Evolutionary conservation across 2,888 invertebrate species (phyloP), one percentile per base, ranked within the genome.

Genomic region (Bombyx huttoni): DNA sequence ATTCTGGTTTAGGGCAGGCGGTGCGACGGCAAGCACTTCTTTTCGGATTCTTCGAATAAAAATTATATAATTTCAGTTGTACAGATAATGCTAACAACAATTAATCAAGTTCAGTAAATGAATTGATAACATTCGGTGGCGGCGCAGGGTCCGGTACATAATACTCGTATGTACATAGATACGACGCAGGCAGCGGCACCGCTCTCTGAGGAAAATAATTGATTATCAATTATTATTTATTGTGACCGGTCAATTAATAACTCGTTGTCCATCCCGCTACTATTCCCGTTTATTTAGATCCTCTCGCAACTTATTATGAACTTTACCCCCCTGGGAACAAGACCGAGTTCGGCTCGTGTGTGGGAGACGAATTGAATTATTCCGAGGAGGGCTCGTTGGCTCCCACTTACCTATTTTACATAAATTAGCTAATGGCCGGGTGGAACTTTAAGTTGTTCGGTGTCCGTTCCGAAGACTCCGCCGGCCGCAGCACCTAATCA

Each of bases 371-470:
- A 48, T 50, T 48, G 46, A 53, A 50, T 53, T 51, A 53, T 33
- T 13, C 13, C 14, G n/a, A 50, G 13, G 53, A 53, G 48, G 48
- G 48, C 45, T 45, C 50, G 13, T 33, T 24, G 24, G 14, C 33
- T n/a, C 53, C 50, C 34, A 40, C 33, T 12, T 34, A 13, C 48
- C 46, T 34, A 47, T 50, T 50, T 34, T 48, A 46, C 49, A 45
- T 34, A 49, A 53, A 53, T 53, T 50, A 50, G 46, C 49, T 48
- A 50, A 53, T 45, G 50, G 52, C 35, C 7, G 40, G 24, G 49
- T 13, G 35, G 34, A 52, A 52, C 49, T 49, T 48, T 14, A 34
- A 51, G 5, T 40, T 40, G 40, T 40, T 40, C 7, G 12, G 9
- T 40, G 40, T 40, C 40, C 40, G 40, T 12, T 40, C 40, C 24